These are phyloP conservation scores for Spea bombifrons DNA, from an alignment of 2,113 vertebrate genomes.

Conservation along the genomic window DNA sequence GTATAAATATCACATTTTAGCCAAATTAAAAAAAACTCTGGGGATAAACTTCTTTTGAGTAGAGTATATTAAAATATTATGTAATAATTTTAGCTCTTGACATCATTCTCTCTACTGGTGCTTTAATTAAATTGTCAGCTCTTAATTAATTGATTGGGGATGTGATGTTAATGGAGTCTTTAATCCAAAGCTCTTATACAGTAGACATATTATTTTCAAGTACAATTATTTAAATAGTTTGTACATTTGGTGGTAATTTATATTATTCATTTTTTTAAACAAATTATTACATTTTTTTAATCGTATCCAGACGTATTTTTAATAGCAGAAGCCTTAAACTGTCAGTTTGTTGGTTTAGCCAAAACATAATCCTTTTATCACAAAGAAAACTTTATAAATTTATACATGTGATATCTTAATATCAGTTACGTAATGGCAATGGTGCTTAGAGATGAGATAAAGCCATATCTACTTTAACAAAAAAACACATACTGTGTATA, in stretches of 20 bases:
- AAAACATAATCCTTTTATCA: background rate
- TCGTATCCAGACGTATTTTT: background rate
- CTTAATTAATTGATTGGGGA: constrained; percentile 44
- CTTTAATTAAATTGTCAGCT: constrained; percentile 44
- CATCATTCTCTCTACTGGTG: constrained; percentile 36
- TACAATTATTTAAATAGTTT: constrained; percentile 18
- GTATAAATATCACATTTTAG: too few relatives aligned
- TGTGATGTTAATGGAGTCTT: constrained; percentile 29
- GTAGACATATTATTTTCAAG: background rate
- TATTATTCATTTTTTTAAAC: constrained; percentile 11
- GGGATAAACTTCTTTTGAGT: constrained; percentile 11
- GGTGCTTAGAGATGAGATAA: too few relatives aligned
- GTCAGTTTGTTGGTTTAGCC: background rate
- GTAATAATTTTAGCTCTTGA: constrained; percentile 40
- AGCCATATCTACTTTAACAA: too few relatives aligned
- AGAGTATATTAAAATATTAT: constrained; percentile 35
- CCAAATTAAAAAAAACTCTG: constrained; percentile 4
- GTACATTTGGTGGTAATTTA: constrained; percentile 16
- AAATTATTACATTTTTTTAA: background rate
- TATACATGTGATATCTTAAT: too few relatives aligned
- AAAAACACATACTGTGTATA: too few relatives aligned
- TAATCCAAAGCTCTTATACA: constrained; percentile 25
- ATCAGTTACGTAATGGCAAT: too few relatives aligned
- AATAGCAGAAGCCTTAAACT: background rate
- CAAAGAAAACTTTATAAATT: too few relatives aligned